Evolutionary conservation across 2,888 invertebrate species (phyloP), one percentile per base, ranked within the genome.

Genomic region (Pollenia amentaria): DNA sequence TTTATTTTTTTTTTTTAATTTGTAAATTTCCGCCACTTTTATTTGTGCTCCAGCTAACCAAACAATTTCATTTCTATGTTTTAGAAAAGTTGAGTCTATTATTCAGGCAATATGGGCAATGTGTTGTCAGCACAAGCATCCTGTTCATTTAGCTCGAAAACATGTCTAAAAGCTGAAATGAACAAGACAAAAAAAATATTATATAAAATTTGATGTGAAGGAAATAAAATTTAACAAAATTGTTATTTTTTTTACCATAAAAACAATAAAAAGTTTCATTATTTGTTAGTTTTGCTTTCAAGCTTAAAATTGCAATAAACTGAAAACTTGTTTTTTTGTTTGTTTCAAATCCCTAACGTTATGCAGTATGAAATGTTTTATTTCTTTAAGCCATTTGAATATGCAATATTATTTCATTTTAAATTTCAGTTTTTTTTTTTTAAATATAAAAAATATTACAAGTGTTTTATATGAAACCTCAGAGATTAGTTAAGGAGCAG

Each of bases 1-100:
- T 48, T 38, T 7, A 16, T 46, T 67, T 48, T 16, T 70, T 51
- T 44, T 29, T 51, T 53, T 7, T 40, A 46, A 46, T 38, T 76
- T 80, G 80, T 73, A 55, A 77, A 87, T 67, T 87, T 86, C 79
- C 86, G 67, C n/a, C 8, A 42, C 46, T 60, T 18, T 48, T 72
- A 29, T 53, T 18, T 62, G 21, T n/a, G 4, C 9, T 40, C 6
- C 7, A 42, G 14, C n/a, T 76, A 9, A 12, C 14, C 29, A 29
- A 4, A 62, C 9, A 44, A 62, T 38, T 29, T 21, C 21, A 12
- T 21, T 18, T 53, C 10, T 42, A 55, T 42, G n/a, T 62, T 80
- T 38, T 29, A 29, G 29, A 11, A 57, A 62, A 65, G 14, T 69
- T 60, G 46, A 60, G 53, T 72, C 40, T 60, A 29, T 82, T 72